Evolutionary conservation across 2,113 vertebrate genomes (phyloP).

Genomic region (Lepus europaeus): DNA sequence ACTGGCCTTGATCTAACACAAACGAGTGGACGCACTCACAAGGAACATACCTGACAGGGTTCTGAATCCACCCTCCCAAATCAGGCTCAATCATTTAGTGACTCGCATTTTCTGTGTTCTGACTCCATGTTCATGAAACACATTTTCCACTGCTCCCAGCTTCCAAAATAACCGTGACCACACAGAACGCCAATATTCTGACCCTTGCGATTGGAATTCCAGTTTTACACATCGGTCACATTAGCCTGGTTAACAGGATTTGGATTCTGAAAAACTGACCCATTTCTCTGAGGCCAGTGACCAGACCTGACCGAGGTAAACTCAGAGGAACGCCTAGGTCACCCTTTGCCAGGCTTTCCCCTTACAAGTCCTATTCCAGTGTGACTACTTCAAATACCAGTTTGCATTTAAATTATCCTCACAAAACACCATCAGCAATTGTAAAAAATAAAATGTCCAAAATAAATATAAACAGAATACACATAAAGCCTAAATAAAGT

Average conservation of each 20-base stretch:
- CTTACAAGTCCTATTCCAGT: neutral
- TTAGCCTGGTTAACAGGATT: too few relatives aligned
- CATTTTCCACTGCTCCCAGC: too few relatives aligned
- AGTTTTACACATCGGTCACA: too few relatives aligned
- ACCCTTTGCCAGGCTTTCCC: neutral
- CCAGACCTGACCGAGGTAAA: too few relatives aligned
- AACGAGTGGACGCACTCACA: too few relatives aligned
- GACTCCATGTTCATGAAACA: neutral
- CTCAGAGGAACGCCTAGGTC: neutral
- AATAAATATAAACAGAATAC: neutral
- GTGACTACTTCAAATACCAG: too few relatives aligned
- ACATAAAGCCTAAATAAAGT: neutral
- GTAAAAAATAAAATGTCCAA: neutral
- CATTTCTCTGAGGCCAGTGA: neutral
- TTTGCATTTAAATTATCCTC: neutral
- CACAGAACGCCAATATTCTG: neutral
- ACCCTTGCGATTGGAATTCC: neutral
- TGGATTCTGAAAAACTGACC: neutral
- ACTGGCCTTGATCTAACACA: neutral
- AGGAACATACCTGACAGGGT: accelerated
- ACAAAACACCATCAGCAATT: neutral
- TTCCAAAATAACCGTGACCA: neutral
- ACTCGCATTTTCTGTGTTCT: too few relatives aligned
- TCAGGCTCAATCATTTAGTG: neutral
- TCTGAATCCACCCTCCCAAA: neutral